Evolutionary conservation across 2,797 vertebrate species (phyloP), one percentile per base, ranked within the genome.

Genomic region (Myoxocephalus aenaeus): DNA sequence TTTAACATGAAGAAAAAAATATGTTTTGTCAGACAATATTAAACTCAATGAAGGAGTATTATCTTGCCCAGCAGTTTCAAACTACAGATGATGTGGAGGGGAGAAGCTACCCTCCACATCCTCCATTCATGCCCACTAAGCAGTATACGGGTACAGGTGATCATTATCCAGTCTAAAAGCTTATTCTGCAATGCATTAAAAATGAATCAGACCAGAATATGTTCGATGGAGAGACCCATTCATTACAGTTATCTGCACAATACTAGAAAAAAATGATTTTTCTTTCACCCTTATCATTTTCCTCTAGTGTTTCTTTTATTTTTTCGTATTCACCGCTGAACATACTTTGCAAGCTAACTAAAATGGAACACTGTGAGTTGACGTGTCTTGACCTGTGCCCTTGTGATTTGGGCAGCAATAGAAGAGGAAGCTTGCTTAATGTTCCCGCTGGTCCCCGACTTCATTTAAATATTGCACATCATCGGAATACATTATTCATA

Each of bases 401-500:
- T 81, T 89, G 83, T 70, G 58, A 69, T 71, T 69, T 74, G 44
- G 48, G 29, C 25, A 11, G 64, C 46, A 74, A 40, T 10, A 62
- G 42, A 46, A 42, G 38, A 71, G 57, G 17, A 71, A 44, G 61
- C 63, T 13, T 20, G 38, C 36, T 54, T 68, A 71, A 82, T 65
- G 29, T 53, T 34, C 22, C 44, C 29, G 48, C 38, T 50, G 57
- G 32, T 82, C 73, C 67, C 63, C 61, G 32, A 78, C 76, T 89
- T 86, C 27, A 89, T 89, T 87, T 84, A 79, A 89, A 86, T 80
- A 67, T 75, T 59, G 69, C 75, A 80, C 82, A 88, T 89, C 85
- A 73, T 66, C 46, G 1, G 51, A 75, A 92, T 92, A 71, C 82
- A 92, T 94, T 92, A 94, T 93, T 93, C 87, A 93, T 92, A 90